Evolutionary conservation across 2,888 invertebrate genomes (phyloP).

Genomic region (Rhyacophila evoluta): DNA sequence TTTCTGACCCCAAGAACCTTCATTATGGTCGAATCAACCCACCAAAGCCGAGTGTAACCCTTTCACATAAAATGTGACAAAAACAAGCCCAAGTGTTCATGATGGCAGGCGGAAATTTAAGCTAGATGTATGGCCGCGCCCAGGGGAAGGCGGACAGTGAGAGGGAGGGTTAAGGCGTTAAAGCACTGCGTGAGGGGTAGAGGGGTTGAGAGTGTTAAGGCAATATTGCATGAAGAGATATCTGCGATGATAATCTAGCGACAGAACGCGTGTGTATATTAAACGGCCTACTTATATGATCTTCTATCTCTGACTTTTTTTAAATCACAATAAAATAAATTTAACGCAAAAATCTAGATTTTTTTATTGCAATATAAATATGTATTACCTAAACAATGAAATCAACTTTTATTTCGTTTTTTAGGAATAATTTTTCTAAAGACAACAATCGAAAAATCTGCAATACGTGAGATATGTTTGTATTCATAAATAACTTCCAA

Average conservation of each 20-base stretch:
- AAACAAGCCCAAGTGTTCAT: conserved; percentile 40
- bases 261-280: not conserved
- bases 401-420: no score
- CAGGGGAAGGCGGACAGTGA: not conserved
- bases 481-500: no score
- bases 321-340: no score
- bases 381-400: no score
- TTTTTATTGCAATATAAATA: no score
- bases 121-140: conserved; percentile 39
- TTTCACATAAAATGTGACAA: conserved; percentile 47
- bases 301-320: no score
- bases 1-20: conserved; percentile 50
- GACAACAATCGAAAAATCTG: no score
- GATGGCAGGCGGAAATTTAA: conserved; percentile 39
- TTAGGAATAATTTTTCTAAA: no score
- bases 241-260: not conserved
- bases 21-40: conserved; percentile 53
- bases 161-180: conserved; percentile 11
- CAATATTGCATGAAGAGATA: conserved; percentile 9
- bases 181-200: not conserved
- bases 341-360: no score
- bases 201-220: conserved; percentile 3
- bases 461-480: no score
- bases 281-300: no score
- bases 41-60: conserved; percentile 40